Percentiles rank a stretch among this genome's conserved stretches.
Evolutionary conservation across 2,113 vertebrate genomes (phyloP).

Genomic region (Muscicapa adusta): DNA sequence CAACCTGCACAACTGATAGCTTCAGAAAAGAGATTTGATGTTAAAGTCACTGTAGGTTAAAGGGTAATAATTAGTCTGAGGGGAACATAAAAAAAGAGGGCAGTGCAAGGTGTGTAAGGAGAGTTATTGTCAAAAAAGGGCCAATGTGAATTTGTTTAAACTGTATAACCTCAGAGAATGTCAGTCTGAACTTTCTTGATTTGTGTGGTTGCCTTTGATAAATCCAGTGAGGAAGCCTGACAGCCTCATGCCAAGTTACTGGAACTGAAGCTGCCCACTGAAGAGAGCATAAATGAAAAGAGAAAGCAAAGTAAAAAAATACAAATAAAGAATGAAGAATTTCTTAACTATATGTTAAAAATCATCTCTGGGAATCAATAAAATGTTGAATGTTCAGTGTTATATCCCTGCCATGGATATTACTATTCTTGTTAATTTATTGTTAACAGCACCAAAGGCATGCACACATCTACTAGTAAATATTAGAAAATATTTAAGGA

Average conservation of each 20-base stretch:
- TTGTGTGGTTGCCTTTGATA: neutral
- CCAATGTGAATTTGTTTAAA: neutral
- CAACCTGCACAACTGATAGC: neutral
- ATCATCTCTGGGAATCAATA: neutral
- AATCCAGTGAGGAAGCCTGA: neutral
- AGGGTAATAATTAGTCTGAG: slow-evolving; percentile 4
- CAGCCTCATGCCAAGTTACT: neutral
- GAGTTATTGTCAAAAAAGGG: neutral
- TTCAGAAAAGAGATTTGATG: neutral
- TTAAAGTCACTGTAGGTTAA: neutral
- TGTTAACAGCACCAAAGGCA: neutral
- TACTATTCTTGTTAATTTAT: neutral
- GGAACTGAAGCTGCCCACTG: neutral
- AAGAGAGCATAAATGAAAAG: neutral
- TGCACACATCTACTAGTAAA: neutral
- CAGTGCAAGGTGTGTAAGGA: neutral
- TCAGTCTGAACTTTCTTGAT: neutral
- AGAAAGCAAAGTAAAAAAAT: neutral
- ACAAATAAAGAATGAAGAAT: neutral
- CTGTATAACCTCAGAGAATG: neutral
- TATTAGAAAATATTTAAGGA: neutral
- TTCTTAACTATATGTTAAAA: neutral
- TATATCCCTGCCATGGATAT: neutral
- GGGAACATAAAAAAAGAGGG: neutral
- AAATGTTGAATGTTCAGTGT: neutral